These are phyloP conservation scores for Eumerus sabulonum DNA, from an alignment of 2,888 invertebrate species.

Conservation along the genomic window DNA sequence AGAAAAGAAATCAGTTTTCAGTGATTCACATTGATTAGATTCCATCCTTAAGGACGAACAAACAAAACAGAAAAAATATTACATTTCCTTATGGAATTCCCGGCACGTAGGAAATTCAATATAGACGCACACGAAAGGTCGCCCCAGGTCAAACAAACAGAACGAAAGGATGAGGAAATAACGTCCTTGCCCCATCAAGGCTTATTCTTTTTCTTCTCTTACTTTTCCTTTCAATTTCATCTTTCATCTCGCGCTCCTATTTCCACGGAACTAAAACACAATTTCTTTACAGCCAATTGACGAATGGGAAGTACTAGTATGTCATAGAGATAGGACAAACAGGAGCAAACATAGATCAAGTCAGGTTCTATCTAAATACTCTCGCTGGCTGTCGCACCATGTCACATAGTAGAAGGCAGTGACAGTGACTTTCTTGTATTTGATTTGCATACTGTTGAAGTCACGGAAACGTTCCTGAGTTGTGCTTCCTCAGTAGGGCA, in stretches of 20 bases:
- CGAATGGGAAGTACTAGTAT: slow-evolving; percentile 16
- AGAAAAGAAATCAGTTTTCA: slow-evolving; percentile 52
- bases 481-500: too few species aligned
- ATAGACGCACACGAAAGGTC: slow-evolving; percentile 45
- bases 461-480: too few species aligned
- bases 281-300: slow-evolving; percentile 22
- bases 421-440: not conserved
- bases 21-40: slow-evolving; percentile 66
- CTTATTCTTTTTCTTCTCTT: too few species aligned
- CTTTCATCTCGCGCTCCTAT: too few species aligned
- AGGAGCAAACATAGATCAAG: slow-evolving; percentile 34
- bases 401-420: not conserved
- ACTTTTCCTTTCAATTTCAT: slow-evolving; percentile 4
- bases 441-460: slow-evolving; percentile 37
- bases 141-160: slow-evolving; percentile 30
- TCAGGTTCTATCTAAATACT: slow-evolving; percentile 37
- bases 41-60: slow-evolving; percentile 24
- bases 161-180: slow-evolving; percentile 10
- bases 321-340: not conserved
- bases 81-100: slow-evolving; percentile 48
- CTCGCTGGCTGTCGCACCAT: not conserved
- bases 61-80: slow-evolving; percentile 25
- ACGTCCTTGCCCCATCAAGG: not conserved
- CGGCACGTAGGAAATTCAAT: slow-evolving; percentile 62
- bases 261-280: slow-evolving; percentile 20